phyloP scores from a whole-genome alignment of 1,140 invertebrate genomes.

The Catajapyx aquilonaris region DNA sequence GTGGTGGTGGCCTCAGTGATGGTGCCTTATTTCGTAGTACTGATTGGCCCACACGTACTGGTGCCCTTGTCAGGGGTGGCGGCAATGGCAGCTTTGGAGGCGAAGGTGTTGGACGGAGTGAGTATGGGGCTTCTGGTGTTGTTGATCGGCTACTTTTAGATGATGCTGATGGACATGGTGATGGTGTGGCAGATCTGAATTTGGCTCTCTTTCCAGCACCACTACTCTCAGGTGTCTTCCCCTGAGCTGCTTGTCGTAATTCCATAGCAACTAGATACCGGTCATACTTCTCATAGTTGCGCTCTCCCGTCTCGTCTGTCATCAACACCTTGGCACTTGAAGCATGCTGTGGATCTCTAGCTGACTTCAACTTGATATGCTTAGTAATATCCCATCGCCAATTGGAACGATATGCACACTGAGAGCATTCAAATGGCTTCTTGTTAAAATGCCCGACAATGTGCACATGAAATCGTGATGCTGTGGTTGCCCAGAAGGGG shows the following conservation, averaged over 20 bases:
- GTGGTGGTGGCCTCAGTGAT: not conserved
- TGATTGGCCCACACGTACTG: conserved; percentile 7
- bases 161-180: not conserved
- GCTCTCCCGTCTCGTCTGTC: conserved; percentile 71
- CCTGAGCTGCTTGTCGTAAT: conserved; percentile 20
- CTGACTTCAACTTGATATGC: conserved; percentile 74
- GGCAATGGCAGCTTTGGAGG: not conserved
- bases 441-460: conserved; percentile 79
- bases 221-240: conserved; percentile 10
- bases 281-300: conserved; percentile 83
- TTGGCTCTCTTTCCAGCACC: conserved; percentile 9
- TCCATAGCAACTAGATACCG: conserved; percentile 56
- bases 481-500: conserved; percentile 65
- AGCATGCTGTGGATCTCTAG: conserved; percentile 51
- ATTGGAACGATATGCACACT: conserved; percentile 79
- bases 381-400: conserved; percentile 93
- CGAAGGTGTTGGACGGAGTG: not conserved
- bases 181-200: not conserved
- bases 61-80: conserved; percentile 1
- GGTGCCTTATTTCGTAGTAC: conserved; percentile 4
- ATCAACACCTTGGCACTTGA: conserved; percentile 51
- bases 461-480: conserved; percentile 80
- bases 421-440: conserved; percentile 85
- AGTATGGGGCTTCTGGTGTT: conserved; percentile 2
- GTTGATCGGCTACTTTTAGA: not conserved